These are phyloP conservation scores for Cantharis rustica DNA, from an alignment of 2,888 invertebrate genomes.

Conservation along the genomic window DNA sequence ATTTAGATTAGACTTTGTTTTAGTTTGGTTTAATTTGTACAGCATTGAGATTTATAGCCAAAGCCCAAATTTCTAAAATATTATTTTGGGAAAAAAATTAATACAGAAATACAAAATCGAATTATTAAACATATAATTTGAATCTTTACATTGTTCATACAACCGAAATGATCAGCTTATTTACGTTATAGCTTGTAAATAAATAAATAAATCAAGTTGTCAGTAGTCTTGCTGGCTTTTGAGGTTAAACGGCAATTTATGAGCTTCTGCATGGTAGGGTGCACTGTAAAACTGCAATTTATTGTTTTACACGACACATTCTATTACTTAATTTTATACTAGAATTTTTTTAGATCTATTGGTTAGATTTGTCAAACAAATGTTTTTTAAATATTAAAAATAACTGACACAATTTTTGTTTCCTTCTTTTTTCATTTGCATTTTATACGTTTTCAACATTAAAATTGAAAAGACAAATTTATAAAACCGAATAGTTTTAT, in stretches of 20 bases:
- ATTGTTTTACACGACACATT: slow-evolving; percentile 12
- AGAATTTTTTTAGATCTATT: not conserved
- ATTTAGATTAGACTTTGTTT: too few species aligned
- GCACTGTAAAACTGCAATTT: slow-evolving; percentile 17
- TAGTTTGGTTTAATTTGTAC: too few species aligned
- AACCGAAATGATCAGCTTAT: not conserved
- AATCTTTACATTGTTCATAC: not conserved
- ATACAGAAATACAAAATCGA: too few species aligned
- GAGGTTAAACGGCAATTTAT: slow-evolving; percentile 14
- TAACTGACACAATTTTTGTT: not conserved
- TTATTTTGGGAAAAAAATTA: too few species aligned
- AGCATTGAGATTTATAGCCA: too few species aligned
- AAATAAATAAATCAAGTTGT: slow-evolving; percentile 4
- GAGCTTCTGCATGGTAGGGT: slow-evolving; percentile 8
- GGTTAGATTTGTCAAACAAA: not conserved
- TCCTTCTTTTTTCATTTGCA: not conserved
- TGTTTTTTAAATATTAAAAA: not conserved
- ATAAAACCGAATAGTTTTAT: not conserved
- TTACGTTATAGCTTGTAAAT: not conserved
- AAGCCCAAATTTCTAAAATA: too few species aligned
- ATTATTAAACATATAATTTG: too few species aligned
- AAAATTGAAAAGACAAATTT: not conserved
- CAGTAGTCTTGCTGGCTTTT: slow-evolving; percentile 3
- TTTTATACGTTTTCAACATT: not conserved
- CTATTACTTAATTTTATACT: not conserved